Evolutionary conservation across 2,888 invertebrate species (phyloP), one percentile per base, ranked within the genome.

Genomic region (Dexiosoma caninum): DNA sequence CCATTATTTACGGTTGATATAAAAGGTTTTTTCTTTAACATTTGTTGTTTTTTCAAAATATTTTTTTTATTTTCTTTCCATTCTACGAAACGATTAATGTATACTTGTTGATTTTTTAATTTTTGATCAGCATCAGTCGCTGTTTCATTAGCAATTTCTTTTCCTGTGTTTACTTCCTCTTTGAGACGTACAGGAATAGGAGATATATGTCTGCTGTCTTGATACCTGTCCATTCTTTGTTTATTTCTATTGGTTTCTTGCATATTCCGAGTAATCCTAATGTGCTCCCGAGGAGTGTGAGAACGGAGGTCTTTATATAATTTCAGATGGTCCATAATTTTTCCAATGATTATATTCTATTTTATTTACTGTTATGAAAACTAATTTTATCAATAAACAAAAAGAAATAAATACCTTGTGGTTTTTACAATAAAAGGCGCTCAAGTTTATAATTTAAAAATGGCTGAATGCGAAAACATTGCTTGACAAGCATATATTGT

Each of bases 221-320:
- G 78, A 76, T 84, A 88, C 23, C 66, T 53, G 8, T 86, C 81
- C 0, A 79, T 83, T 12, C 87, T 84, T 4, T 84, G 75, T 37
- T 86, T 84, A 57, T 67, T 67, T n/a, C 87, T 84, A 44, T 76
- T 81, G 6, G 82, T 83, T 53, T 80, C 81, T 10, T 83, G 84
- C 0, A 37, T 62, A 8, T 85, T 82, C 0, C 88, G 86, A 51
- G 85, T 86, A 2, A 78, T 19, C 19, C 81, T 66, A 46, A 60
- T 82, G 40, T 84, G 81, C 40, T 85, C 77, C 1, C 72, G 82
- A 2, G 84, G 83, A 12, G 82, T 40, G 23, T 70, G 37, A 0
- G 37, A 71, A 8, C 66, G 62, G 1, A 74, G 19, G n/a, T 83
- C 82, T 23, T 83, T 83, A 16, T 83, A 83, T 8, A 84, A 66